Evolutionary conservation across 2,797 vertebrate genomes (phyloP).

Genomic region (Pangasius djambal): DNA sequence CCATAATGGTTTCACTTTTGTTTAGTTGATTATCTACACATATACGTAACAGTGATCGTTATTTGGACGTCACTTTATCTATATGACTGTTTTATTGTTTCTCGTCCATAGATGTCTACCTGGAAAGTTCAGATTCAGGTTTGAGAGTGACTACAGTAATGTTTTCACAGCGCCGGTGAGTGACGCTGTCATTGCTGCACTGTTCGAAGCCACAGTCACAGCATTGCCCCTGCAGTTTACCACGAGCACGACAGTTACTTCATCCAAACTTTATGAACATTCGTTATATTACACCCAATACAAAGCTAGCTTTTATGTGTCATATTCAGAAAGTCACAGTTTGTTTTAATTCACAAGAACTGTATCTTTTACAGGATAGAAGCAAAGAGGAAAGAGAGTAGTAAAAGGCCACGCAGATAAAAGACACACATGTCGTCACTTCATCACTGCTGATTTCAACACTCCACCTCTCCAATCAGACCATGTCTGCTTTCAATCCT

Average conservation of each 20-base stretch:
- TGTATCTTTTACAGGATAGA: background rate
- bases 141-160: background rate
- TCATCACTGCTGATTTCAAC: slow-evolving; percentile 64
- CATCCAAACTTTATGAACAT: background rate
- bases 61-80: background rate
- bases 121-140: background rate
- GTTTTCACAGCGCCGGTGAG: background rate
- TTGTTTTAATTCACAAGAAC: background rate
- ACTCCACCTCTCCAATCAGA: slow-evolving; percentile 37
- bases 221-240: background rate
- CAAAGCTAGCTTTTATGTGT: background rate
- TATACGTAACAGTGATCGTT: background rate
- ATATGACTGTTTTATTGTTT: too few species aligned
- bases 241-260: background rate
- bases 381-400: slow-evolving; percentile 28
- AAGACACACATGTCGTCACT: slow-evolving; percentile 73
- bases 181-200: background rate
- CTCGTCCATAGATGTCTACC: background rate
- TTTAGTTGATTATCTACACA: background rate
- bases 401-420: slow-evolving; percentile 58
- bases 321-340: background rate
- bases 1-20: background rate
- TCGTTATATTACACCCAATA: too few species aligned
- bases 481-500: slow-evolving; percentile 55
- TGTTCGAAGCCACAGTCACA: background rate